A percentile compares a stretch with the other conserved stretches of the same genome.
Conservation (phyloP, 2,888 invertebrate genomes). For the Lasioglossum figueresi region DNA sequence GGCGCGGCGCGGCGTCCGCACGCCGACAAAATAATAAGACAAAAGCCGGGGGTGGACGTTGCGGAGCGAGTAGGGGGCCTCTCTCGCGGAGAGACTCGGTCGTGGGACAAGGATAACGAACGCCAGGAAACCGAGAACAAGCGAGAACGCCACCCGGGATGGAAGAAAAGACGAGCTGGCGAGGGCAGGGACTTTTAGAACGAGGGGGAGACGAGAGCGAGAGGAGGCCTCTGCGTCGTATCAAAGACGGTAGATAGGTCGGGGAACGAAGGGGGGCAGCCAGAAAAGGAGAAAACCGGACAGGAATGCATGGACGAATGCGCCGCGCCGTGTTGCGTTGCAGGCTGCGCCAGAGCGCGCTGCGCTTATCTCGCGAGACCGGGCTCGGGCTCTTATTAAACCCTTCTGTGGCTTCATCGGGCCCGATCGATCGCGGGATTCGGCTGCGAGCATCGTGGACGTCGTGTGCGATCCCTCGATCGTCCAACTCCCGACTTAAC, state of each 20-base stretch:
- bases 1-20: conserved; percentile 55
- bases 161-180: conserved; percentile 31
- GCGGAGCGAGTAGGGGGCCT: conserved; percentile 44
- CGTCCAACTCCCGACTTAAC: neutral
- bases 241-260: conserved; percentile 43
- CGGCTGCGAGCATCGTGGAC: neutral
- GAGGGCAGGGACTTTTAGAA: conserved; percentile 21
- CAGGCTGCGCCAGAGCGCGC: conserved; percentile 44
- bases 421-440: conserved; percentile 35
- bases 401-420: conserved; percentile 46
- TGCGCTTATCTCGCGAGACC: conserved; percentile 62
- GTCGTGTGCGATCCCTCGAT: conserved; percentile 9
- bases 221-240: conserved; percentile 40
- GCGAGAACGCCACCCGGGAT: conserved; percentile 48
- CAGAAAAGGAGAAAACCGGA: conserved; percentile 73
- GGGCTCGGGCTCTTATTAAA: conserved; percentile 59
- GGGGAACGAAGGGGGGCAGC: conserved; percentile 35
- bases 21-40: conserved; percentile 79
- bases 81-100: conserved; percentile 3
- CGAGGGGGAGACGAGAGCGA: conserved; percentile 43
- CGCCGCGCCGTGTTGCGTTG: conserved; percentile 55
- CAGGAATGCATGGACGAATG: conserved; percentile 74
- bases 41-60: conserved; percentile 76
- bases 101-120: conserved; percentile 8
- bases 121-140: conserved; percentile 11